Evolutionary conservation across 2,797 vertebrate species (phyloP).

Genomic region (Dicrostonyx torquatus): DNA sequence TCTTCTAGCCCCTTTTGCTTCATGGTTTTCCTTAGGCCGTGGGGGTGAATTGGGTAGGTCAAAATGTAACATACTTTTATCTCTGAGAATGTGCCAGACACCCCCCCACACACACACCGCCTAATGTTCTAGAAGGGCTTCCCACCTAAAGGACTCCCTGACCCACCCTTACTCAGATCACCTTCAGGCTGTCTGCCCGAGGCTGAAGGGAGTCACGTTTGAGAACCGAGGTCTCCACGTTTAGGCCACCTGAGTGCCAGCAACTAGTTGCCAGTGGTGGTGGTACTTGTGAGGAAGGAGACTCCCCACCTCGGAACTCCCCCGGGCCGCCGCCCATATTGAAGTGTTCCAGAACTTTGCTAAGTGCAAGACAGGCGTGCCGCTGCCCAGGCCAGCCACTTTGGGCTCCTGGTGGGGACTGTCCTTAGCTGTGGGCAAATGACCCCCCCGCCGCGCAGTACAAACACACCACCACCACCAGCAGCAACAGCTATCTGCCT

Average conservation of each 20-base stretch:
- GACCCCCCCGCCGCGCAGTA: neutral
- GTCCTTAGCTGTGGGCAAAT: neutral
- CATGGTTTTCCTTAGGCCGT: fast-evolving
- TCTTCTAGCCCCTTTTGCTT: too few species aligned
- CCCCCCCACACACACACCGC: neutral
- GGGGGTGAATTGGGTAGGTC: neutral
- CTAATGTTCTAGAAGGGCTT: fast-evolving
- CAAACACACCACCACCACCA: neutral
- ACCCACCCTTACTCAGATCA: conserved; percentile 15
- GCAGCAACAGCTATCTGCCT: neutral
- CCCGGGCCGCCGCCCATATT: neutral
- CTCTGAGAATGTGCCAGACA: neutral
- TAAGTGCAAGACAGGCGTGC: conserved; percentile 30
- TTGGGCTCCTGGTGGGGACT: neutral
- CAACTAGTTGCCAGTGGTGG: neutral
- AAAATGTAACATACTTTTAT: too few species aligned
- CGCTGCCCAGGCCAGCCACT: neutral
- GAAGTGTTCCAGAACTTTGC: conserved; percentile 55
- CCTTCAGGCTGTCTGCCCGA: neutral
- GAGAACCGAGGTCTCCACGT: neutral
- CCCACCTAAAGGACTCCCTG: neutral
- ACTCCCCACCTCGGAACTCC: neutral
- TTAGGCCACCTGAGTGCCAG: neutral
- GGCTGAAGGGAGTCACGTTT: neutral
- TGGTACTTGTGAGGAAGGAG: neutral